phyloP scores from a whole-genome alignment of 2,113 vertebrate genomes.

The Peromyscus californicus region DNA sequence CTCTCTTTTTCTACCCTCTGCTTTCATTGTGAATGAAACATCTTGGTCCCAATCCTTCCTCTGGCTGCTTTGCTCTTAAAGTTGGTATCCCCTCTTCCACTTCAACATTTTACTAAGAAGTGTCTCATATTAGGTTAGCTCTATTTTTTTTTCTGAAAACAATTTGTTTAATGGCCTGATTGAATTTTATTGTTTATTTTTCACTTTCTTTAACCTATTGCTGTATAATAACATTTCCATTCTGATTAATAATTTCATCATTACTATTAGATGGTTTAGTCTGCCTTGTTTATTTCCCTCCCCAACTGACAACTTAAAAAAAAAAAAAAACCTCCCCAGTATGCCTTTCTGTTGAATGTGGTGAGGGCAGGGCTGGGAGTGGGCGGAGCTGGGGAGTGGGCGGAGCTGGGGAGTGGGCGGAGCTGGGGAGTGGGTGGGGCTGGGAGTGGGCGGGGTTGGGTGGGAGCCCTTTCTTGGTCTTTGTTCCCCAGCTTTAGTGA shows the following conservation, averaged over 20 bases:
- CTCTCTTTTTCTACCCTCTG: neutral
- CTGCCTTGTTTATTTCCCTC: neutral
- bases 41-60: neutral
- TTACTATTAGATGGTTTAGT: neutral
- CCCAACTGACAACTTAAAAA: neutral
- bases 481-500: neutral
- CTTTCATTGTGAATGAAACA: neutral
- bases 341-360: neutral
- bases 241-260: conserved; percentile 27
- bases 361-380: neutral
- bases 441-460: neutral
- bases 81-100: conserved; percentile 25
- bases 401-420: neutral
- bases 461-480: neutral
- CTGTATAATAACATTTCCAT: conserved; percentile 19
- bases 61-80: neutral
- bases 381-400: neutral
- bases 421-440: too few relatives aligned
- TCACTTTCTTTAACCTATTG: conserved; percentile 10
- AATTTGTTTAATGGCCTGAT: conserved; percentile 19
- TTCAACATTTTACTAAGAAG: neutral
- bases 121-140: neutral
- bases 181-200: conserved; percentile 31
- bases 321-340: neutral
- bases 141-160: conserved; percentile 13